Conservation (phyloP, 2,888 invertebrate genomes). For the Cyaniris semiargus region DNA sequence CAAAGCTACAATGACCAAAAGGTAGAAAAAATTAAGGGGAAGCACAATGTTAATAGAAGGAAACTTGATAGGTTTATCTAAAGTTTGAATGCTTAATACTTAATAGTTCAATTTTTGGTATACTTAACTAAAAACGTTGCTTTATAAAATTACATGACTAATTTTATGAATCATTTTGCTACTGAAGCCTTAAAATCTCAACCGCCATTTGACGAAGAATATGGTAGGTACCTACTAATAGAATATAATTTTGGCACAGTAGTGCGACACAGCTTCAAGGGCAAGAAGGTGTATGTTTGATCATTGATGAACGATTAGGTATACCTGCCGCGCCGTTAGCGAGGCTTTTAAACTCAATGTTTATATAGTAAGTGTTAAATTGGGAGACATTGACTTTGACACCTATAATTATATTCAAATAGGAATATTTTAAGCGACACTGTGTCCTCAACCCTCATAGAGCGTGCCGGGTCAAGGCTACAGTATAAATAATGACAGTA, state of each 20-base stretch:
- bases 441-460: slow-evolving; percentile 51
- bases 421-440: slow-evolving; percentile 34
- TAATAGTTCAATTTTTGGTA: too few species aligned
- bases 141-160: too few species aligned
- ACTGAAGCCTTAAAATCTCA: not conserved
- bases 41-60: too few species aligned
- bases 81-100: too few species aligned
- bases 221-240: not conserved
- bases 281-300: slow-evolving; percentile 10
- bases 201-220: not conserved
- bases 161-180: too few species aligned
- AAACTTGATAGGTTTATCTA: too few species aligned
- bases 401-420: slow-evolving; percentile 54
- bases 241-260: not conserved
- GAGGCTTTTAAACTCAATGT: slow-evolving; percentile 13
- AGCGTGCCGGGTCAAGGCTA: slow-evolving; percentile 50
- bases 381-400: slow-evolving; percentile 58
- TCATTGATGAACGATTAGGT: too few species aligned
- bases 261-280: slow-evolving; percentile 17
- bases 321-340: slow-evolving; percentile 7
- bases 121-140: too few species aligned
- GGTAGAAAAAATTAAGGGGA: too few species aligned
- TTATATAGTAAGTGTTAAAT: slow-evolving; percentile 33
- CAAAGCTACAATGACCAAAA: too few species aligned
- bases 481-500: slow-evolving; percentile 40